A percentile compares a stretch with the other conserved stretches of the same genome.
phyloP scores from a whole-genome alignment of 2,888 invertebrate species.

The Pherbina coryleti region DNA sequence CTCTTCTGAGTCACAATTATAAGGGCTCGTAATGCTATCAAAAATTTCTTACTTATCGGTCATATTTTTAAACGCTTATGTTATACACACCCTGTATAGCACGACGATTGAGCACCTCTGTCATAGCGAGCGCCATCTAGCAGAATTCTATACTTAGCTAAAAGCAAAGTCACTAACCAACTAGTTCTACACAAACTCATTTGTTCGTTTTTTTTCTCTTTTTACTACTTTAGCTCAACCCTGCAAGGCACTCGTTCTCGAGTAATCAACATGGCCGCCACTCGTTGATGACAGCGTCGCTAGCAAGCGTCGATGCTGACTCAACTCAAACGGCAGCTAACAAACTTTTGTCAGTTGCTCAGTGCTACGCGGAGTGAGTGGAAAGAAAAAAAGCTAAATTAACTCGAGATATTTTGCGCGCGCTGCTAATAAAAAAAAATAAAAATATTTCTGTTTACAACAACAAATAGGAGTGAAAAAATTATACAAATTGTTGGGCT shows the following conservation, averaged over 20 bases:
- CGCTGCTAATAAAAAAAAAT: constrained; percentile 10
- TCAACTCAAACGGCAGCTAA: constrained; percentile 45
- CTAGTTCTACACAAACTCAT: too few relatives aligned
- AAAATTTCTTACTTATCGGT: too few relatives aligned
- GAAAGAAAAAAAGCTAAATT: constrained; percentile 33
- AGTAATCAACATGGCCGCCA: constrained; percentile 18
- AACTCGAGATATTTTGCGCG: constrained; percentile 7
- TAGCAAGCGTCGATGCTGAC: constrained; percentile 14
- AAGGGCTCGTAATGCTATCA: too few relatives aligned
- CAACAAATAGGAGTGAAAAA: constrained; percentile 10
- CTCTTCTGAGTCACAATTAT: too few relatives aligned
- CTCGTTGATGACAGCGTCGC: constrained; percentile 13
- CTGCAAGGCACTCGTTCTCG: constrained; percentile 21
- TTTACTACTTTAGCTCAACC: neutral
- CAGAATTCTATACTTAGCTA: too few relatives aligned
- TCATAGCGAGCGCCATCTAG: too few relatives aligned
- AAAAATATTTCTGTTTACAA: constrained; percentile 17
- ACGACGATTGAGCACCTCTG: too few relatives aligned
- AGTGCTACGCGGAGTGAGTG: constrained; percentile 57
- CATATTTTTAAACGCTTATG: too few relatives aligned
- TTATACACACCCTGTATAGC: too few relatives aligned
- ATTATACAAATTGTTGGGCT: constrained; percentile 17
- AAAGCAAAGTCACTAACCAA: too few relatives aligned
- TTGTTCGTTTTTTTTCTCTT: neutral
- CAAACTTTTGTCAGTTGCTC: constrained; percentile 51